Evolutionary conservation across 1,140 invertebrate genomes (phyloP), one percentile per base, ranked within the genome.

Genomic region (Hermetia illucens): DNA sequence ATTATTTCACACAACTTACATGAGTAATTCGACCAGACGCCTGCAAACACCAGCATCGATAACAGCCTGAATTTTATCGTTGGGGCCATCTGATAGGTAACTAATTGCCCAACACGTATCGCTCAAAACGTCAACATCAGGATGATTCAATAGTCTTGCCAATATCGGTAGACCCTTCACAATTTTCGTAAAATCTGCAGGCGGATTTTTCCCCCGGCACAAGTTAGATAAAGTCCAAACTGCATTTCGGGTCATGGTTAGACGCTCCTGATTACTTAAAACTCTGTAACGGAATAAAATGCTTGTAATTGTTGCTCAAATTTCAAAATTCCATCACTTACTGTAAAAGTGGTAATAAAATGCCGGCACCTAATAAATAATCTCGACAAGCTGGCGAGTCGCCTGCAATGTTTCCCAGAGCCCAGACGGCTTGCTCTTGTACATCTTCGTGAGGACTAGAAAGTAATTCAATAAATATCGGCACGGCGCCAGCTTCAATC

Each of bases 11-110:
- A 18, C 27, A 27, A 65, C 70, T 71, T 68, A 90, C 87, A 88
- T 83, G 18, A 98, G 69, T 27, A 97, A 65, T 68, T 97, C 92
- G 2, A 98, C 92, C 21, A 98, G 72, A 51, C 92, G 72, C 44
- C 89, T 68, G 57, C 89, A 95, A 24, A 98, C 92, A 3, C 92
- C 91, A 30, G 91, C 84, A 66, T 97, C 89, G 44, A 98, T 94
- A 24, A 97, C 93, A 38, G 89, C 84, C 66, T 97, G 92, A 49
- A 98, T 97, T 68, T 96, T 95, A 46, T 97, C 91, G 65, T 98
- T 96, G 21, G 93, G 89, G 31, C 93, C 93, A 65, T 98, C 93
- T 8, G 85, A 91, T 21, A 98, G 62, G 58, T 97, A 97, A 24
- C 89, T 75, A 15, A 94, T 70, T 16, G 90, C 87, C 90, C 93